phyloP scores from a whole-genome alignment of 2,797 vertebrate genomes.

The Chelidonichthys spinosus region DNA sequence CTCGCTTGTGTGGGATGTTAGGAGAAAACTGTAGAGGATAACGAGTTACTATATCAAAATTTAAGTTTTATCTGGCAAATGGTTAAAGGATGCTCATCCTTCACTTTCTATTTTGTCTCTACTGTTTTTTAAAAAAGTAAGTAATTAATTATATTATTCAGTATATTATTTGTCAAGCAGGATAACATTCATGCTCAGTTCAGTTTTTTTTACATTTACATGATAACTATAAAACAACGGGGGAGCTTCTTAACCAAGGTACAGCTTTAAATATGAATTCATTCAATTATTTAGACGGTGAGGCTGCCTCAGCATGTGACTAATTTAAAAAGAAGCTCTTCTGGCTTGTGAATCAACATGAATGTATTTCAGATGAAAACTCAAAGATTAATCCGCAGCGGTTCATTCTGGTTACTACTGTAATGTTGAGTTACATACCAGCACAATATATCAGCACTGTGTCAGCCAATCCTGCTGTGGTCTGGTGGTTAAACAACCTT shows the following conservation, averaged over 20 bases:
- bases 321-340: background rate
- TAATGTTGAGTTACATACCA: background rate
- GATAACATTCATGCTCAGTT: background rate
- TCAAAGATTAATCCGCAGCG: background rate
- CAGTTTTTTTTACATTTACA: background rate
- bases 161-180: background rate
- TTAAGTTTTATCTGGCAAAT: background rate
- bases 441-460: background rate
- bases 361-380: slow-evolving; percentile 4
- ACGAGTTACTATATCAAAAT: background rate
- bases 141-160: background rate
- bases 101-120: background rate
- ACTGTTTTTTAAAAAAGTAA: background rate
- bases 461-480: background rate
- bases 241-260: background rate
- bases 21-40: background rate
- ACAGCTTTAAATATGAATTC: background rate
- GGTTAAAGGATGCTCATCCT: background rate
- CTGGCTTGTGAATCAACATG: background rate
- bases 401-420: background rate
- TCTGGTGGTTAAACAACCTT: background rate
- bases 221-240: background rate
- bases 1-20: background rate
- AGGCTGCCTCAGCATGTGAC: background rate
- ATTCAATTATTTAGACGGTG: background rate